phyloP scores from a whole-genome alignment of 2,113 vertebrate genomes.

The Dolichotis patagonum region DNA sequence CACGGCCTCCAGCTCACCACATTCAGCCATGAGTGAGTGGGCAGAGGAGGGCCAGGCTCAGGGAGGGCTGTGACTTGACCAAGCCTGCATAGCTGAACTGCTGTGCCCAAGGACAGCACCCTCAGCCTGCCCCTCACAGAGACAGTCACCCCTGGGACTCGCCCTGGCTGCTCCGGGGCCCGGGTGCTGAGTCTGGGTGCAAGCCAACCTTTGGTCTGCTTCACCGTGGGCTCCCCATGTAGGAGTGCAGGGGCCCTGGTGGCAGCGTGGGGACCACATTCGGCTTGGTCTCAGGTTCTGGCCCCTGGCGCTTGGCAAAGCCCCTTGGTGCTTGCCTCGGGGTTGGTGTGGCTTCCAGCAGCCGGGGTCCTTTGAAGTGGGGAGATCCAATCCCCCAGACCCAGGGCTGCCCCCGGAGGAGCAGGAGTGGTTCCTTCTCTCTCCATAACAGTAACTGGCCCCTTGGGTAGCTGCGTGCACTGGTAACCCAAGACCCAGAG shows the following conservation, averaged over 20 bases:
- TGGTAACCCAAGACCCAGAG: neutral
- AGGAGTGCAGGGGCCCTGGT: accelerated
- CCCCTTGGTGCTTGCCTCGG: neutral
- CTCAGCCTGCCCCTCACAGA: accelerated
- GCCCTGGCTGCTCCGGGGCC: neutral
- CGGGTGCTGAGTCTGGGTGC: neutral
- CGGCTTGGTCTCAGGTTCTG: neutral
- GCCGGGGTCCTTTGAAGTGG: conserved; percentile 68
- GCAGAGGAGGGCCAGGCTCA: neutral
- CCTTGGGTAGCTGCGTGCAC: neutral
- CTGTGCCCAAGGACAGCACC: neutral
- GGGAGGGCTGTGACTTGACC: neutral
- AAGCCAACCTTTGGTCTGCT: neutral
- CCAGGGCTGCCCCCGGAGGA: neutral
- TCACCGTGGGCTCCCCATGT: neutral
- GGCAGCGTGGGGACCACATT: neutral
- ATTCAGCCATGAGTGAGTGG: neutral
- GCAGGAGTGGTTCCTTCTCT: neutral
- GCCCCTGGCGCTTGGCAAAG: conserved; percentile 4
- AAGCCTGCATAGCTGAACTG: neutral
- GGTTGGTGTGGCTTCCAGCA: conserved; percentile 54
- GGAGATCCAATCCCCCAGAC: conserved; percentile 49
- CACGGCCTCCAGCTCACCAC: neutral
- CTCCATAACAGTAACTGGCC: neutral
- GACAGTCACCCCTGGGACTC: neutral